These are phyloP conservation scores for Ispidina picta DNA, from an alignment of 2,797 vertebrate species.

Conservation along the genomic window DNA sequence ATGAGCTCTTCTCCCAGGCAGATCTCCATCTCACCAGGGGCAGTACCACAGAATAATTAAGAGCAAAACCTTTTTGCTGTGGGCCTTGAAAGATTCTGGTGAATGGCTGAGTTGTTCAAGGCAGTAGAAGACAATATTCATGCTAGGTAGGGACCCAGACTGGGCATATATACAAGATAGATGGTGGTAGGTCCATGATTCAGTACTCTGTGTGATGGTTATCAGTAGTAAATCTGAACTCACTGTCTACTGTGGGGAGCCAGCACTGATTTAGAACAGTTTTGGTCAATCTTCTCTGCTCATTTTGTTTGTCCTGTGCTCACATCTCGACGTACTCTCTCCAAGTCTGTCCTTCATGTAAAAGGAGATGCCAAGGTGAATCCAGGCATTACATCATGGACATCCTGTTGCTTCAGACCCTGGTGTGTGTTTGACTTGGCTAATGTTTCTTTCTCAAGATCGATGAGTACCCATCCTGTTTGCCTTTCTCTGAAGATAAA, in stretches of 20 bases:
- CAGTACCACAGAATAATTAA: neutral
- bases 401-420: constrained; percentile 80
- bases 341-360: neutral
- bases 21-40: neutral
- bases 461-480: constrained; percentile 36
- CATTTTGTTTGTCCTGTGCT: neutral
- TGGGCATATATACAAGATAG: too few species aligned
- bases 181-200: neutral
- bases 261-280: neutral
- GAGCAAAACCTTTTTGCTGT: neutral
- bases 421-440: constrained; percentile 76
- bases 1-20: neutral
- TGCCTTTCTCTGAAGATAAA: constrained; percentile 66
- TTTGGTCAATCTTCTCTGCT: neutral
- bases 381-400: constrained; percentile 27
- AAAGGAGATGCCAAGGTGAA: constrained; percentile 49
- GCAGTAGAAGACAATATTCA: neutral
- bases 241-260: neutral
- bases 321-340: neutral
- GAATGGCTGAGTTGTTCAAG: neutral
- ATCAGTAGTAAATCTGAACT: neutral
- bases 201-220: neutral
- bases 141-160: neutral
- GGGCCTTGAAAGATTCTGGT: neutral
- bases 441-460: constrained; percentile 46